Evolutionary conservation across 2,888 invertebrate species (phyloP), one percentile per base, ranked within the genome.

Genomic region (Lasiommata megera): DNA sequence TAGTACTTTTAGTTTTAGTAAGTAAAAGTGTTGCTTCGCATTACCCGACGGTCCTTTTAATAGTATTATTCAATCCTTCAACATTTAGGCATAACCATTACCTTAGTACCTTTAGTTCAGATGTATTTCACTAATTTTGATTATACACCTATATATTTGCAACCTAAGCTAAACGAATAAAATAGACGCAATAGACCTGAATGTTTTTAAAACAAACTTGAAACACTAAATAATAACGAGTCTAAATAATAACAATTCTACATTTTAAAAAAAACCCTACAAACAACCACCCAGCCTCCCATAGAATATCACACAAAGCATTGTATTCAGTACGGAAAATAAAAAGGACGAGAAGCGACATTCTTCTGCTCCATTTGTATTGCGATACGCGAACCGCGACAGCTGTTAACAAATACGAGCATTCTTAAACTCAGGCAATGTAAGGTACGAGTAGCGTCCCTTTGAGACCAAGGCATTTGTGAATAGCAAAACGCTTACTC

Each of bases 351-450:
- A 53, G 36, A 36, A 46, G 53, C 53, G 53, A 57, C 59, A 56
- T 56, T 59, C 53, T 59, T 54, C 50, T 44, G 59, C 40, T 56
- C 48, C 59, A 59, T 61, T 59, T 56, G 44, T 54, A 56, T 44
- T 44, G 29, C 37, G 44, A 58, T 54, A 51, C 54, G 46, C 51
- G 54, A 50, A 54, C 31, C 29, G 34, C 36, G 29, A 60, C 48
- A 54, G 54, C 50, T 60, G 57, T 54, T 60, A 60, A 60, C 60
- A 57, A 57, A 57, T 48, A 48, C 23, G 34, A 34, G 50, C 43
- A 44, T 53, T 50, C 50, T 50, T 46, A 60, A 23, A 38, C 36
- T 55, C 11, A 12, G 12, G 52, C 51, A 40, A 40, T 17, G 51
- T 31, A 28, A 51, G 38, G 16, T n/a, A n/a, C n/a, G n/a, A n/a